Evolutionary conservation across 2,797 vertebrate genomes (phyloP).

Genomic region (Echeneis naucrates): DNA sequence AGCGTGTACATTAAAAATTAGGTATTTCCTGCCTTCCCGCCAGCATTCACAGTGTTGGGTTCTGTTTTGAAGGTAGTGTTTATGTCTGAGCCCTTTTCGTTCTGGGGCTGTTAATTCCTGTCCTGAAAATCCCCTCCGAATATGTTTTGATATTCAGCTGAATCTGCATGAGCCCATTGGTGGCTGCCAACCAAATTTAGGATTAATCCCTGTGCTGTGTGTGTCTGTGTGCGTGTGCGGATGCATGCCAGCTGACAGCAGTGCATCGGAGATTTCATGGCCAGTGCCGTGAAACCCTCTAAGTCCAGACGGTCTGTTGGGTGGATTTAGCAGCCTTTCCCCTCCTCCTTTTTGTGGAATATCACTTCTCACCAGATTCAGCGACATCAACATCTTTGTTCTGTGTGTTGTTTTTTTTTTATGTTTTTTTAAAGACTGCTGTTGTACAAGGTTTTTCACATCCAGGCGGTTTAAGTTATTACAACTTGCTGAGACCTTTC

Average conservation of each 20-base stretch:
- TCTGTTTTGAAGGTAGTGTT: constrained; percentile 24
- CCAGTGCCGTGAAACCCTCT: constrained; percentile 52
- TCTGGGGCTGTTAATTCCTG: constrained; percentile 53
- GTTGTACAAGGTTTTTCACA: constrained; percentile 39
- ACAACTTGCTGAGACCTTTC: constrained; percentile 15
- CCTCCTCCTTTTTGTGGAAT: constrained; percentile 44
- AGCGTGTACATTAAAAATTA: neutral
- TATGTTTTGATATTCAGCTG: constrained; percentile 69
- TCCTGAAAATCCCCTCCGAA: constrained; percentile 64
- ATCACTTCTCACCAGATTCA: constrained; percentile 43
- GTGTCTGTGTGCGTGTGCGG: constrained; percentile 11
- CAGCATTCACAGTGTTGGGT: neutral
- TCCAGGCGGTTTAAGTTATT: constrained; percentile 27
- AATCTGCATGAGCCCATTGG: constrained; percentile 50
- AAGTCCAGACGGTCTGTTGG: constrained; percentile 62
- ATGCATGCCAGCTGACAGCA: constrained; percentile 59
- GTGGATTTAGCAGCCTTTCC: constrained; percentile 57
- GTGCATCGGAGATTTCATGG: constrained; percentile 64
- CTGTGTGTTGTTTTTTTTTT: too few relatives aligned
- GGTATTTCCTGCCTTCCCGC: constrained; percentile 29
- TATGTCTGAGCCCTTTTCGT: constrained; percentile 26
- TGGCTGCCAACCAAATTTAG: constrained; percentile 61
- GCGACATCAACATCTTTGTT: constrained; percentile 30
- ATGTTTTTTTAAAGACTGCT: constrained; percentile 18
- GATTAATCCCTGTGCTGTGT: constrained; percentile 52